Evolutionary conservation across 2,113 vertebrate genomes (phyloP).

Genomic region (Sturnus vulgaris): DNA sequence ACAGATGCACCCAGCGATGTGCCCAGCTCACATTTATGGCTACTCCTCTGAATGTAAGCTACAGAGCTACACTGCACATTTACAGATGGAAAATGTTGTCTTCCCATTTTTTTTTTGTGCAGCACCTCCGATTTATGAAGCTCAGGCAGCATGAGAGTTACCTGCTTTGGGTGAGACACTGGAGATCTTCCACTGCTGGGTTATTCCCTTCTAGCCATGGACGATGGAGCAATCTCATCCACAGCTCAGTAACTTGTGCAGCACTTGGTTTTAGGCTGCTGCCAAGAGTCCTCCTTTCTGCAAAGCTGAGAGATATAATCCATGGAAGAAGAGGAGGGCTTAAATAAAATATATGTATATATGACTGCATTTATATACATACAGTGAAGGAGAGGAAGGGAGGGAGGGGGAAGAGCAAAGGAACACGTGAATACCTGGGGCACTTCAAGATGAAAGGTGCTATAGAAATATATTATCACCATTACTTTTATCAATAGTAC

Average conservation of each 20-base stretch:
- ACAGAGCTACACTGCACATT: background rate
- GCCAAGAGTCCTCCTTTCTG: background rate
- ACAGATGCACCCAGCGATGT: background rate
- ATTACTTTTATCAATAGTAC: slow-evolving; percentile 18
- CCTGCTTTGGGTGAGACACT: background rate
- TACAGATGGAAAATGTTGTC: background rate
- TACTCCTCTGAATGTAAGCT: background rate
- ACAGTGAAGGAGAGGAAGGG: background rate
- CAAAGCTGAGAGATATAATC: background rate
- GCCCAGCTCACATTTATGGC: background rate
- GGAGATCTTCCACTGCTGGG: background rate
- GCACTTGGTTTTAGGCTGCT: background rate
- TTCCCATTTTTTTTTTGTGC: background rate
- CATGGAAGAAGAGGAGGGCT: background rate
- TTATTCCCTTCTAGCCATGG: background rate
- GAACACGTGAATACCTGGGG: background rate
- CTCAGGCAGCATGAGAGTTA: background rate
- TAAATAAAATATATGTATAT: background rate
- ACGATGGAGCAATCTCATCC: background rate
- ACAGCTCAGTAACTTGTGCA: background rate
- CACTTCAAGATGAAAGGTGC: background rate
- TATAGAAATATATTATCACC: slow-evolving; percentile 19
- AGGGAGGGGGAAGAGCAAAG: background rate
- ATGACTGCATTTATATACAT: background rate
- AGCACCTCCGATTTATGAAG: background rate